Evolutionary conservation across 2,113 vertebrate genomes (phyloP).

Genomic region (Cheilinus undulatus): DNA sequence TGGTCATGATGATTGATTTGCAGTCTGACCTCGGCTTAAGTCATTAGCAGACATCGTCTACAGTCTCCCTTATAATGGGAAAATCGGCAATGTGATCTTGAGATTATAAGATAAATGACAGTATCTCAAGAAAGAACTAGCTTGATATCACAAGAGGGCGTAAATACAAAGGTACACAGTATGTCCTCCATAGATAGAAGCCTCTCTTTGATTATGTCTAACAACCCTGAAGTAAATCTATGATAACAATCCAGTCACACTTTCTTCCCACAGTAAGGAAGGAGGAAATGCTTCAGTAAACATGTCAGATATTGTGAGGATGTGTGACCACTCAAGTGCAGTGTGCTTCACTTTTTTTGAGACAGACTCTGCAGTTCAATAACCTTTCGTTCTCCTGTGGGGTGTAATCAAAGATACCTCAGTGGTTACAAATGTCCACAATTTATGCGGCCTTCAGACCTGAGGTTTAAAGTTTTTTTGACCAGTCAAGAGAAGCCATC

Average conservation of each 20-base stretch:
- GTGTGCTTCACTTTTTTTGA: conserved; percentile 11
- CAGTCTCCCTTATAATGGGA: too few species aligned
- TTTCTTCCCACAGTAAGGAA: conserved; percentile 4
- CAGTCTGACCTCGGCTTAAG: too few species aligned
- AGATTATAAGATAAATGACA: too few species aligned
- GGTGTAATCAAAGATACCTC: conserved; percentile 9
- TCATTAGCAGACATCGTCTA: too few species aligned
- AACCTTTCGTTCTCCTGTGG: not conserved
- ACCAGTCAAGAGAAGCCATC: too few species aligned
- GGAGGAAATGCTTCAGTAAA: conserved; percentile 41
- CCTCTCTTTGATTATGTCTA: not conserved
- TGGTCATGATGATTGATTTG: too few species aligned
- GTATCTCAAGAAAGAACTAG: too few species aligned
- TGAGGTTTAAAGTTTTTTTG: not conserved
- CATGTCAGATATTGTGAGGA: conserved; percentile 34
- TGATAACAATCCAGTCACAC: conserved; percentile 15
- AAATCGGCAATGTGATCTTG: too few species aligned
- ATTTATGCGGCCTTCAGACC: not conserved
- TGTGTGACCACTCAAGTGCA: conserved; percentile 42
- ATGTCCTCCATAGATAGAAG: too few species aligned
- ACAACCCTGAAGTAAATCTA: not conserved
- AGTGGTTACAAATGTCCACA: not conserved
- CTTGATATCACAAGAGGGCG: too few species aligned
- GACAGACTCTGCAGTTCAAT: conserved; percentile 15
- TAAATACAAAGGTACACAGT: too few species aligned